Evolutionary conservation across 2,113 vertebrate genomes (phyloP).

Genomic region (Taxidea taxus): DNA sequence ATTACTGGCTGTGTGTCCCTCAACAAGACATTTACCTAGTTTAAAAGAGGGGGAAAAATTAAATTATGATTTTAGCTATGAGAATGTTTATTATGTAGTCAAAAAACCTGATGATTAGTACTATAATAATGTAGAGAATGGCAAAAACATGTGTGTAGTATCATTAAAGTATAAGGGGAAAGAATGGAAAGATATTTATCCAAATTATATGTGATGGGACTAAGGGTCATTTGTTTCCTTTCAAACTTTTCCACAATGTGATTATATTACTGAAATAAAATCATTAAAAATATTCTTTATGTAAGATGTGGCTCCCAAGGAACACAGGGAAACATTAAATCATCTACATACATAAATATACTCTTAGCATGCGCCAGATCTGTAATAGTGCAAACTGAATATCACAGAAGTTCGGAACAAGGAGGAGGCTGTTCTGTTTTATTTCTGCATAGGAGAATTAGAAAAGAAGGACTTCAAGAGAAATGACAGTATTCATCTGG

Average conservation of each 20-base stretch:
- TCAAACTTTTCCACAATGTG: neutral
- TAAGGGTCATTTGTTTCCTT: neutral
- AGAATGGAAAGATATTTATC: neutral
- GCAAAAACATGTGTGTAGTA: neutral
- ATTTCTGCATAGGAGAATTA: neutral
- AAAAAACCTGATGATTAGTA: neutral
- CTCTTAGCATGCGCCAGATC: neutral
- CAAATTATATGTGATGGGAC: neutral
- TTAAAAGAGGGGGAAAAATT: conserved; percentile 19
- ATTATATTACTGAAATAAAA: conserved; percentile 1
- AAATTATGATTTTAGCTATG: neutral
- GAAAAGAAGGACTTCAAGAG: neutral
- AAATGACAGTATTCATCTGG: neutral
- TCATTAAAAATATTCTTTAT: neutral
- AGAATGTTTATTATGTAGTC: neutral
- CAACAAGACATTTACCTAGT: neutral
- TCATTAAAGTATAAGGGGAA: neutral
- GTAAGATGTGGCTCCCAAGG: neutral
- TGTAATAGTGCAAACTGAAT: neutral
- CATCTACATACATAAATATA: neutral
- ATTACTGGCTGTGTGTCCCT: neutral
- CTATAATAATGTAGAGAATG: neutral
- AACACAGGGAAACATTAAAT: neutral
- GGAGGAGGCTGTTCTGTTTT: neutral
- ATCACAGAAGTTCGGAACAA: accelerated